Evolutionary conservation across 2,797 vertebrate species (phyloP).

Genomic region (Xerus rutilus): DNA sequence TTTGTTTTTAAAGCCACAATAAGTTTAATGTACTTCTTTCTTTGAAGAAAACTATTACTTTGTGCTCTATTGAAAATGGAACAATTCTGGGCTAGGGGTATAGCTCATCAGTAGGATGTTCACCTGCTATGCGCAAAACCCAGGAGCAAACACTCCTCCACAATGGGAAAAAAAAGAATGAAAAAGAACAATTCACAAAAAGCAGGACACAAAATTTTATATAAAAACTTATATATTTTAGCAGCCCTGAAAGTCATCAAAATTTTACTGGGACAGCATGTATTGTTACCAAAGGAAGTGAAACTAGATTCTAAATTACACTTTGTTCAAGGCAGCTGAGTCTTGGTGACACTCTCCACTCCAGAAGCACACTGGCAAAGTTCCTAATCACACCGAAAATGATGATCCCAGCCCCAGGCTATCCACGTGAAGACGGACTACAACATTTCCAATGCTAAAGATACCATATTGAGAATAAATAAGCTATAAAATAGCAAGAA

Average conservation of each 20-base stretch:
- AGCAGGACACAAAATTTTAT: not conserved
- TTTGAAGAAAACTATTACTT: constrained; percentile 9
- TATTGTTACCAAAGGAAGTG: not conserved
- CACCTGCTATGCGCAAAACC: too few relatives aligned
- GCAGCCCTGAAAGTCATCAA: not conserved
- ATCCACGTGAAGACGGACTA: not conserved
- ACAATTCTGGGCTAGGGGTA: not conserved
- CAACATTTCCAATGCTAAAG: not conserved
- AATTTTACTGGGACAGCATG: not conserved
- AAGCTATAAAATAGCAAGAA: not conserved
- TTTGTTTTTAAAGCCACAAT: not conserved
- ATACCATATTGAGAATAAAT: not conserved
- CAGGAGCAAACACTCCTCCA: too few relatives aligned
- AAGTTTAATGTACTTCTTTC: not conserved
- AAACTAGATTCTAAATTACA: not conserved
- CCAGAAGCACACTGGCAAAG: not conserved
- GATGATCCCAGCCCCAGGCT: not conserved
- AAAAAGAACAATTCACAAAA: not conserved
- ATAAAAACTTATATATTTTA: constrained; percentile 23
- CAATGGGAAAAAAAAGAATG: too few relatives aligned
- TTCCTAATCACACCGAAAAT: not conserved
- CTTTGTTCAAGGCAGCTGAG: not conserved
- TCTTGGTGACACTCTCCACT: too few relatives aligned
- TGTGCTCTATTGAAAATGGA: not conserved
- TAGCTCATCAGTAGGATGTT: not conserved